phyloP scores from a whole-genome alignment of 1,140 invertebrate species.

The Musca domestica region DNA sequence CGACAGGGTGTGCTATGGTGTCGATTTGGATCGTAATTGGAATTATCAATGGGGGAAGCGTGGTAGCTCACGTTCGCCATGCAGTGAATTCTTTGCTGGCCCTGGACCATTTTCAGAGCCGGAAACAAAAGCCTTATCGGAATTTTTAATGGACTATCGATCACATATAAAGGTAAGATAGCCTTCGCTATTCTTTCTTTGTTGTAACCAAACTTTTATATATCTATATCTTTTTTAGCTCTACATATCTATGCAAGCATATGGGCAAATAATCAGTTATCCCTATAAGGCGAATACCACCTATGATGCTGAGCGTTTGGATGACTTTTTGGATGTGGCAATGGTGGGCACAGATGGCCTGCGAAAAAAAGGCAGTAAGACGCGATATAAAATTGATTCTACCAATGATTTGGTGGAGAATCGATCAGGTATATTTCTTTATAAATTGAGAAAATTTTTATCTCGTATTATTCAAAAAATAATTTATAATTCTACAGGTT shows the following conservation, averaged over 20 bases:
- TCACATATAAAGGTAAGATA: slow-evolving; percentile 63
- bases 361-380: slow-evolving; percentile 45
- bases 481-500: slow-evolving; percentile 53
- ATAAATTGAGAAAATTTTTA: too few relatives aligned
- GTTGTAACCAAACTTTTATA: neutral
- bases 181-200: neutral
- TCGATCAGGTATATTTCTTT: slow-evolving; percentile 42
- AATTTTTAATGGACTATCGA: slow-evolving; percentile 61
- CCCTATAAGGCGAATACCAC: slow-evolving; percentile 55
- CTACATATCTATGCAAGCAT: slow-evolving; percentile 78
- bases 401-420: slow-evolving; percentile 48
- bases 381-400: slow-evolving; percentile 49
- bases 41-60: slow-evolving; percentile 67
- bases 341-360: slow-evolving; percentile 49
- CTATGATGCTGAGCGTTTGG: slow-evolving; percentile 42
- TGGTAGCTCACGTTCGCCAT: slow-evolving; percentile 74
- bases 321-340: slow-evolving; percentile 50
- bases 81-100: slow-evolving; percentile 78
- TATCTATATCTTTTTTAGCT: slow-evolving; percentile 39
- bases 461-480: neutral
- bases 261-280: slow-evolving; percentile 71
- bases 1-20: slow-evolving; percentile 55
- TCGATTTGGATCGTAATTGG: slow-evolving; percentile 72
- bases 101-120: slow-evolving; percentile 78
- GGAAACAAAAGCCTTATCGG: slow-evolving; percentile 70